Conservation (phyloP, 2,888 invertebrate species). For the Ennomos erosarius region DNA sequence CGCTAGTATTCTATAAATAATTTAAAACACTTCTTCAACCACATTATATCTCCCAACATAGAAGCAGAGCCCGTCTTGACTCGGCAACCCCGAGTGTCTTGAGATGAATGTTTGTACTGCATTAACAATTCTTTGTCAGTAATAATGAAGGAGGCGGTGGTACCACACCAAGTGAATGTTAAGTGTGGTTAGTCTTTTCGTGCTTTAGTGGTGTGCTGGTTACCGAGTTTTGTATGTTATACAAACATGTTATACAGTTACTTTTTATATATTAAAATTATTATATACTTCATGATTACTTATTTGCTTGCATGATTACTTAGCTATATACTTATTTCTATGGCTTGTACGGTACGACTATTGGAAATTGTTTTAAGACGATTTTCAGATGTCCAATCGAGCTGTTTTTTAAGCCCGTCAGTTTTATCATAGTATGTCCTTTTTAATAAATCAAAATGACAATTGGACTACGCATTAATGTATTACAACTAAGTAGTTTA, state of each 20-base stretch:
- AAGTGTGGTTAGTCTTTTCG: constrained; percentile 23
- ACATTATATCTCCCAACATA: constrained; percentile 14
- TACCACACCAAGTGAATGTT: constrained; percentile 3
- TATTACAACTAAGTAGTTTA: too few species aligned
- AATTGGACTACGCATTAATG: too few species aligned
- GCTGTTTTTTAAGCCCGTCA: too few species aligned
- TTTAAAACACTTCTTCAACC: not conserved
- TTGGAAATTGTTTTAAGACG: too few species aligned
- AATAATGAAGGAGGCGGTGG: constrained; percentile 27
- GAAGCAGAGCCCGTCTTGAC: constrained; percentile 6
- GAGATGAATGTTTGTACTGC: constrained; percentile 28
- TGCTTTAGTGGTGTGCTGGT: constrained; percentile 9
- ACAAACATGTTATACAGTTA: too few species aligned
- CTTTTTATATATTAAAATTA: not conserved
- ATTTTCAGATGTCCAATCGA: too few species aligned
- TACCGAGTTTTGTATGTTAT: not conserved
- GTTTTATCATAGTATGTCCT: too few species aligned
- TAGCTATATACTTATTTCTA: too few species aligned
- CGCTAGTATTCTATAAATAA: not conserved
- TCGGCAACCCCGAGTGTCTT: constrained; percentile 11
- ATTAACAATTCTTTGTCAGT: constrained; percentile 35
- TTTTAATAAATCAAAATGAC: too few species aligned
- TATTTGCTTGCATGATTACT: too few species aligned
- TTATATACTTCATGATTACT: not conserved
- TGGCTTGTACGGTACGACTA: too few species aligned